Evolutionary conservation across 2,113 vertebrate species (phyloP).

Genomic region (Paralichthys olivaceus): DNA sequence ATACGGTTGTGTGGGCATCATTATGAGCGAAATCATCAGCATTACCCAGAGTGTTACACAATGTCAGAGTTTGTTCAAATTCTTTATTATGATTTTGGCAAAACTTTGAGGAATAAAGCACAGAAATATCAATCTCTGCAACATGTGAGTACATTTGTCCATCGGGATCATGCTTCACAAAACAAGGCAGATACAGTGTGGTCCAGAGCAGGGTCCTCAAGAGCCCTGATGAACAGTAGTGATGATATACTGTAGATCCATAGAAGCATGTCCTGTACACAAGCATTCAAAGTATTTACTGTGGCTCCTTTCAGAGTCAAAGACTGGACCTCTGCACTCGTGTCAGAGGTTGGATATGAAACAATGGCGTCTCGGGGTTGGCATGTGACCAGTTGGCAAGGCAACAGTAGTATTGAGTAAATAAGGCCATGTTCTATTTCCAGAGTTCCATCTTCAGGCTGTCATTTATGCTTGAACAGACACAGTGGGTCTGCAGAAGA

Average conservation of each 20-base stretch:
- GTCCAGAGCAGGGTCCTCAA: too few relatives aligned
- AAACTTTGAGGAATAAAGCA: too few relatives aligned
- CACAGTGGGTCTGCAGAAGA: constrained; percentile 28
- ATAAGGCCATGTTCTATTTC: constrained; percentile 63
- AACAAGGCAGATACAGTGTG: too few relatives aligned
- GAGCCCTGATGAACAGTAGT: too few relatives aligned
- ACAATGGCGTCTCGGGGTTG: constrained; percentile 51
- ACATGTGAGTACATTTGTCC: too few relatives aligned
- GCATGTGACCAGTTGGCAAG: constrained; percentile 59
- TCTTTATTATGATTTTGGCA: too few relatives aligned
- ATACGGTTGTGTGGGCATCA: neutral
- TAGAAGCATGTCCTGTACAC: too few relatives aligned
- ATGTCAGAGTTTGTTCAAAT: too few relatives aligned
- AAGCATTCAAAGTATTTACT: neutral
- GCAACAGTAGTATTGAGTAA: constrained; percentile 58
- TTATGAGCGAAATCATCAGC: neutral
- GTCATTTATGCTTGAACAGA: constrained; percentile 37
- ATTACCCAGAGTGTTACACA: neutral
- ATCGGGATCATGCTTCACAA: too few relatives aligned
- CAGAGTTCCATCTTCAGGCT: constrained; percentile 58
- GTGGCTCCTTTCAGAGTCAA: neutral
- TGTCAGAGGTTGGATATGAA: constrained; percentile 27
- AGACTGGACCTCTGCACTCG: neutral
- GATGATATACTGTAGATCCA: too few relatives aligned
- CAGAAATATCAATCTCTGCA: too few relatives aligned